Evolutionary conservation across 2,797 vertebrate genomes (phyloP).

Genomic region (Pelochelys cantorii): DNA sequence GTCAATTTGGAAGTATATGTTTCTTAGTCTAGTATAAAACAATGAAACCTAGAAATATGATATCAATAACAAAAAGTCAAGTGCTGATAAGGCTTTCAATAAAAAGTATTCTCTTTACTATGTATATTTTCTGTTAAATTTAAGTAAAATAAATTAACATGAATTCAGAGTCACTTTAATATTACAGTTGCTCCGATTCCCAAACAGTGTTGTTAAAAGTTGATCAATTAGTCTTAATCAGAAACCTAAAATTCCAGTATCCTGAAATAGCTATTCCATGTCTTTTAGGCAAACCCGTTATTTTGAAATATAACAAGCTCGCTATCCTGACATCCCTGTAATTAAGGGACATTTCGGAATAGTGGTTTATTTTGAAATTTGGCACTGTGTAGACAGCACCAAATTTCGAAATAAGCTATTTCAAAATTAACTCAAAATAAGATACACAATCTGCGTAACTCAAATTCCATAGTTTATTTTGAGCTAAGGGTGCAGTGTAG

Average conservation of each 20-base stretch:
- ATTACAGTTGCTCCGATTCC: rapidly evolving
- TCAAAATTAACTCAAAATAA: too few relatives aligned
- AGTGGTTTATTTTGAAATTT: too few relatives aligned
- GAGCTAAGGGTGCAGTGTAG: too few relatives aligned
- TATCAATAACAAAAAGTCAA: slow-evolving; percentile 3
- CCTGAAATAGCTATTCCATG: too few relatives aligned
- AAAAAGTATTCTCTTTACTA: not conserved
- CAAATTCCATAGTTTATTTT: too few relatives aligned
- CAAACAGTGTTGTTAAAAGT: not conserved
- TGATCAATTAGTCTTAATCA: not conserved
- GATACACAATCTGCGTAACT: too few relatives aligned
- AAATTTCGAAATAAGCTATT: too few relatives aligned
- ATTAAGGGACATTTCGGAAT: too few relatives aligned
- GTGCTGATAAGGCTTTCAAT: not conserved
- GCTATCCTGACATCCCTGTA: too few relatives aligned
- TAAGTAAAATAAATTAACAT: slow-evolving; percentile 19
- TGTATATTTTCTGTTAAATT: not conserved
- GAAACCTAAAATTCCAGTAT: not conserved
- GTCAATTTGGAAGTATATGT: not conserved
- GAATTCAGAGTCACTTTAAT: not conserved
- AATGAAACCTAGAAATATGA: slow-evolving; percentile 23
- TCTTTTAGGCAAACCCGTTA: too few relatives aligned
- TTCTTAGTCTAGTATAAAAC: slow-evolving; percentile 4
- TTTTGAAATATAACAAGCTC: too few relatives aligned
- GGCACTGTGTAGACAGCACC: too few relatives aligned